Conservation (phyloP, 2,113 vertebrate genomes). For the Myotis lucifugus region DNA sequence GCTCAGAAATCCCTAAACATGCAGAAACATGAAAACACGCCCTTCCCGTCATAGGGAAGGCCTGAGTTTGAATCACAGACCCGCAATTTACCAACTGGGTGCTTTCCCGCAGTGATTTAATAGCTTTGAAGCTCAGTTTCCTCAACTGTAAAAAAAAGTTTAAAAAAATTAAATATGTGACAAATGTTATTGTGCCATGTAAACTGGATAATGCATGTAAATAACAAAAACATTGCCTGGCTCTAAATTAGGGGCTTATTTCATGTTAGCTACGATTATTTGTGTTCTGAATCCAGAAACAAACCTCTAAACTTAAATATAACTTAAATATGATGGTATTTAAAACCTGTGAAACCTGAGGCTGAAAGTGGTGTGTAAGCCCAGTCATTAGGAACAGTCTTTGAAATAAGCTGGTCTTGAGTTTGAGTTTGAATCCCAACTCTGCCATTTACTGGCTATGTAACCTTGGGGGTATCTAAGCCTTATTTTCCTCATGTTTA, state of each 20-base stretch:
- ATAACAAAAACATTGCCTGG: neutral
- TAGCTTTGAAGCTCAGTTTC: neutral
- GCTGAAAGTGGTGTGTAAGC: neutral
- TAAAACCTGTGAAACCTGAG: neutral
- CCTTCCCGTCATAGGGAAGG: neutral
- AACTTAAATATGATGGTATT: conserved; percentile 32
- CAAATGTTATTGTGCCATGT: neutral
- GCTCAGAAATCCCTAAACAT: neutral
- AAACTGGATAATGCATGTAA: neutral
- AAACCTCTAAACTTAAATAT: neutral
- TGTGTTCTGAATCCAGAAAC: conserved; percentile 42
- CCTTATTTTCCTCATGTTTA: neutral
- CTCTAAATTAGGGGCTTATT: neutral
- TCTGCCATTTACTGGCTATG: neutral
- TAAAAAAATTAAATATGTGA: neutral
- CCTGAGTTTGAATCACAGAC: neutral
- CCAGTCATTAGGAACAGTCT: neutral
- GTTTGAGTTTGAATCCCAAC: neutral
- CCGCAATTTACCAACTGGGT: neutral
- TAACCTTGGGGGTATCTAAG: neutral
- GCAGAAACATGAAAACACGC: neutral
- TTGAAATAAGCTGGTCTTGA: neutral
- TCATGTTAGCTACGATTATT: neutral
- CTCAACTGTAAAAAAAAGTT: neutral
- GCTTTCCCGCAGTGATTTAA: neutral